Evolutionary conservation across 1,140 invertebrate genomes (phyloP).

Genomic region (Brachionus rotundiformis): DNA sequence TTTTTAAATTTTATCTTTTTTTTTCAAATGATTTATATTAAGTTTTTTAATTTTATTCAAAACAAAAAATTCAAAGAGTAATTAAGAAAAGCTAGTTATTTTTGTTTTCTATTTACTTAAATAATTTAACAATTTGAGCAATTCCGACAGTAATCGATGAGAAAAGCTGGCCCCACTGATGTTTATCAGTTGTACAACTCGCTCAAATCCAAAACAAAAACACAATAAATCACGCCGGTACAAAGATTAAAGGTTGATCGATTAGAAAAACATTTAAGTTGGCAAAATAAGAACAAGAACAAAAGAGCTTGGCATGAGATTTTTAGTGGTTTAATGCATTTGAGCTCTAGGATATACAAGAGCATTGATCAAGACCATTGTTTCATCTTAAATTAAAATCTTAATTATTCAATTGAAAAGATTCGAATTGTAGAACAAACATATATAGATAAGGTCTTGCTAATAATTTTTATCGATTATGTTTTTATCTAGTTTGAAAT

Average conservation of each 20-base stretch:
- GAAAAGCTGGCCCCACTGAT: neutral
- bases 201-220: neutral
- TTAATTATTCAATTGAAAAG: conserved; percentile 17
- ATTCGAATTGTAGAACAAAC: neutral
- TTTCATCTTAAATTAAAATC: conserved; percentile 26
- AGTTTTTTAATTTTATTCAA: too few relatives aligned
- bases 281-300: conserved; percentile 6
- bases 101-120: neutral
- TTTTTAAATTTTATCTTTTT: too few relatives aligned
- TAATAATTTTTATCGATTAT: conserved; percentile 16
- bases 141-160: neutral
- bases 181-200: conserved; percentile 12
- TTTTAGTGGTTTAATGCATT: conserved; percentile 39
- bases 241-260: conserved; percentile 6
- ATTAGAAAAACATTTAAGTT: neutral
- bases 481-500: conserved; percentile 21
- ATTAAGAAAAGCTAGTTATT: too few relatives aligned
- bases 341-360: conserved; percentile 38
- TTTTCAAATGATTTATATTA: too few relatives aligned
- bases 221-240: conserved; percentile 16
- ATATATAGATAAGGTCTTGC: neutral
- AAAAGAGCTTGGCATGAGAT: conserved; percentile 35
- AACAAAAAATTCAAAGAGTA: too few relatives aligned
- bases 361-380: conserved; percentile 12
- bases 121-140: neutral